Percentiles rank a stretch among this genome's conserved stretches.
Evolutionary conservation across 2,888 invertebrate genomes (phyloP).

Genomic region (Pachycephus smyrnensis): DNA sequence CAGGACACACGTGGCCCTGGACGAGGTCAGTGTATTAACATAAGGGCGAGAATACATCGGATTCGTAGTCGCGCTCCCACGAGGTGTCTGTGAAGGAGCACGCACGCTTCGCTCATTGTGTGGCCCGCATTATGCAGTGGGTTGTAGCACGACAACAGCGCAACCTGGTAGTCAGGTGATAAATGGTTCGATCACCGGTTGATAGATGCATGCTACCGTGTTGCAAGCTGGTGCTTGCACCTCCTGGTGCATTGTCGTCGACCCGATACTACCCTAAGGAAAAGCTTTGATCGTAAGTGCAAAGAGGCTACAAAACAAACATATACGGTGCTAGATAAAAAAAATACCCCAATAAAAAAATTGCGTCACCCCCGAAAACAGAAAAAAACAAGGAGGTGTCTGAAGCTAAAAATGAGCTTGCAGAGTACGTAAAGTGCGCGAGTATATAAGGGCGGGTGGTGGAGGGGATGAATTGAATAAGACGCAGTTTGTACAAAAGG

Average conservation of each 20-base stretch:
- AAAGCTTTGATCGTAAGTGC: neutral
- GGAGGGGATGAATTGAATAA: too few species aligned
- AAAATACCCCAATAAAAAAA: neutral
- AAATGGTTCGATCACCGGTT: conserved; percentile 49
- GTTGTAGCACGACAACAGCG: conserved; percentile 37
- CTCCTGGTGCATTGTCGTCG: neutral
- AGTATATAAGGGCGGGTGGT: neutral
- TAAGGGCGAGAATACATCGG: neutral
- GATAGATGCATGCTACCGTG: conserved; percentile 39
- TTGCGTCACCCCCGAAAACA: neutral
- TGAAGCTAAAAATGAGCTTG: neutral
- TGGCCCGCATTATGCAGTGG: conserved; percentile 36
- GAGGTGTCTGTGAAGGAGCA: conserved; percentile 14
- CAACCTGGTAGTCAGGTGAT: conserved; percentile 40
- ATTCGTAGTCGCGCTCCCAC: neutral
- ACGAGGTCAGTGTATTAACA: neutral
- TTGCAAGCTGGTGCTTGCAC: conserved; percentile 16
- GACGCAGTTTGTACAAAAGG: neutral
- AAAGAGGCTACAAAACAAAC: neutral
- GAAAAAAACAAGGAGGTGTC: neutral
- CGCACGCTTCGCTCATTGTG: conserved; percentile 30
- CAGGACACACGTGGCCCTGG: conserved; percentile 21
- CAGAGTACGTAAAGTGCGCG: neutral
- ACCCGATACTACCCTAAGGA: neutral
- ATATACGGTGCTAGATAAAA: neutral